Evolutionary conservation across 1,140 invertebrate genomes (phyloP), one percentile per base, ranked within the genome.

Genomic region (Tyrophagus putrescentiae): DNA sequence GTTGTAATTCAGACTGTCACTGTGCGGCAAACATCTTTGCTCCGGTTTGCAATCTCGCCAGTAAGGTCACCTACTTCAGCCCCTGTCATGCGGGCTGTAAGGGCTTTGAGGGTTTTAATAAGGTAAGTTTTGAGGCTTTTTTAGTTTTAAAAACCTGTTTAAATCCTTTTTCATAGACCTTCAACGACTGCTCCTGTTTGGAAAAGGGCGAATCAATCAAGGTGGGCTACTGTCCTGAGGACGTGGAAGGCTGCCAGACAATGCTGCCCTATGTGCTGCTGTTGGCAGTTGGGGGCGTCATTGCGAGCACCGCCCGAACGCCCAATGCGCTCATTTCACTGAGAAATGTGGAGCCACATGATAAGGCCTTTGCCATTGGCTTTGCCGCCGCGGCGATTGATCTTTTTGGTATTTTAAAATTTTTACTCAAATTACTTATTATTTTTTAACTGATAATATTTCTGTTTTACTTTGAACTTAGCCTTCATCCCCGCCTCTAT

Each of bases 1-100:
- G n/a, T n/a, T 69, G 68, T 44, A 69, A 69, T 61, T 11, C 25
- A 29, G 42, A 65, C 21, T 70, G 69, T 50, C 57, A 65, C 32
- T 70, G 69, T 62, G 42, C 41, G 31, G 39, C 16, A 9, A 34
- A 54, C 18, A 50, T 50, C 21, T 67, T 66, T 53, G 54, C 66
- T 28, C 85, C 87, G 5, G 81, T 91, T 56, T 93, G 88, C 68
- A 62, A 57, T 18, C 71, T 73, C 18, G 84, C 88, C 69, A 79
- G 80, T 0, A 79, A 72, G 67, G 89, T 85, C 6, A 61, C 57
- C 1, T 92, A 90, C 70, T 84, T 86, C 68, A 89, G 85, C 36
- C 82, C 87, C 25, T 93, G 88, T 71, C 84, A 89, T 69, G 87
- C 87, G 34, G 88, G 87, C 28, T 93, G 89, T 68, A 27, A 41